Conservation (phyloP, 2,113 vertebrate species). For the Atrichornis clamosus region DNA sequence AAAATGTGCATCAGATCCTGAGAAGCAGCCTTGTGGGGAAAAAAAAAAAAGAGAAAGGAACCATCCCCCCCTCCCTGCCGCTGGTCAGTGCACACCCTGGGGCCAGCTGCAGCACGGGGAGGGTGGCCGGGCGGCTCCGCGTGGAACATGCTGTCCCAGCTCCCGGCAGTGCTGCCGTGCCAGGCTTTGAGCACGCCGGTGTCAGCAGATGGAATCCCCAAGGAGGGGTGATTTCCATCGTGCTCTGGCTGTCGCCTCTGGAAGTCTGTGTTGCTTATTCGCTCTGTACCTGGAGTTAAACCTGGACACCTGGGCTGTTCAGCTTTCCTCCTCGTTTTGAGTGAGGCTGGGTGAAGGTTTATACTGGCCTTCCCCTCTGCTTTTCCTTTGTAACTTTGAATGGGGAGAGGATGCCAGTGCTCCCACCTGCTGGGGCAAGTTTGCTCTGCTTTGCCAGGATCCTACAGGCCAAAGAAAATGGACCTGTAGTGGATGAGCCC, state of each 20-base stretch:
- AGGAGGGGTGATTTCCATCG: neutral
- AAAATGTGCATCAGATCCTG: neutral
- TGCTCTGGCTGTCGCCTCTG: neutral
- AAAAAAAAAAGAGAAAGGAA: accelerated
- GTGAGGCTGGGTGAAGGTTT: neutral
- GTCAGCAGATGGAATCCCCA: neutral
- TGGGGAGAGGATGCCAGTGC: neutral
- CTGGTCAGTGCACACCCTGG: neutral
- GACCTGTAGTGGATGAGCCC: neutral
- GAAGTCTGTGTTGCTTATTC: neutral
- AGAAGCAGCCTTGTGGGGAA: neutral
- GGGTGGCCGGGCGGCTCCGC: neutral
- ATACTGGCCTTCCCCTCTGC: neutral
- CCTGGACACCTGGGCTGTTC: neutral
- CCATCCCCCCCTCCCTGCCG: too few species aligned
- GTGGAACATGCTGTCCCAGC: neutral
- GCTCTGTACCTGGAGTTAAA: neutral
- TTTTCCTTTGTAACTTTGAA: neutral
- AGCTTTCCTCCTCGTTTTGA: neutral
- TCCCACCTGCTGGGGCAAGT: neutral
- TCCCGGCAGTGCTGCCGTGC: neutral
- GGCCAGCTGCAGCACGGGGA: neutral
- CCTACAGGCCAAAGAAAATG: neutral
- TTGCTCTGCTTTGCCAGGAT: neutral
- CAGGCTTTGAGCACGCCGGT: neutral